phyloP scores from a whole-genome alignment of 2,113 vertebrate species.

The Oplegnathus fasciatus region DNA sequence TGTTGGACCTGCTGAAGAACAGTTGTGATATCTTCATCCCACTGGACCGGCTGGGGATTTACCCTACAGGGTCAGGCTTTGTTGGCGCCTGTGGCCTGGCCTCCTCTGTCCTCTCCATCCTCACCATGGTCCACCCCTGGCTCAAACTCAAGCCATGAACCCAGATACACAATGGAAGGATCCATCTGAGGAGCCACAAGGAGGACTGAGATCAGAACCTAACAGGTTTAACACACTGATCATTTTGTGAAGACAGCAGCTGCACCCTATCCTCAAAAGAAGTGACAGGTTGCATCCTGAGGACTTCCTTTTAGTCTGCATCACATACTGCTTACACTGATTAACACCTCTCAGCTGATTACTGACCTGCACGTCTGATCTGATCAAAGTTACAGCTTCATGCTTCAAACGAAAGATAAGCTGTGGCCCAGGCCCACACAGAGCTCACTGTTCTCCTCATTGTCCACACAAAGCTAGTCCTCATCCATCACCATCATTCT shows the following conservation, averaged over 20 bases:
- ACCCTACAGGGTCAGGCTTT: conserved; percentile 83
- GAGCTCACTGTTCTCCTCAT: background rate
- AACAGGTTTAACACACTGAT: conserved; percentile 1
- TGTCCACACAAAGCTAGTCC: background rate
- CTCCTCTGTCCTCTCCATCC: conserved; percentile 92
- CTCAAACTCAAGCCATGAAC: conserved; percentile 94
- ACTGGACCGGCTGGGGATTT: conserved; percentile 91
- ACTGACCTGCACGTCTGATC: background rate
- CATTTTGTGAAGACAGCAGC: background rate
- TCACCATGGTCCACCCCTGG: conserved; percentile 92
- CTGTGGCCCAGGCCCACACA: background rate
- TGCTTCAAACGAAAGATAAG: too few species aligned
- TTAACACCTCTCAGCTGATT: background rate
- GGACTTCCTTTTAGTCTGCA: background rate
- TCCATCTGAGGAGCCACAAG: background rate
- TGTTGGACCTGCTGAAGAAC: conserved; percentile 92
- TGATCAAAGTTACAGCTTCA: too few species aligned
- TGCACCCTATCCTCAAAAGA: background rate
- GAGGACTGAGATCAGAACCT: background rate
- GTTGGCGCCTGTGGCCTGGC: conserved; percentile 91
- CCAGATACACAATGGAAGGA: background rate
- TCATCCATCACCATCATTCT: background rate
- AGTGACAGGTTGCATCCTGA: background rate
- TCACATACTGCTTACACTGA: too few species aligned
- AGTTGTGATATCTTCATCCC: conserved; percentile 93